Conservation (phyloP, 92 coral and sea anemone species). For the Paragorgia papillata region DNA sequence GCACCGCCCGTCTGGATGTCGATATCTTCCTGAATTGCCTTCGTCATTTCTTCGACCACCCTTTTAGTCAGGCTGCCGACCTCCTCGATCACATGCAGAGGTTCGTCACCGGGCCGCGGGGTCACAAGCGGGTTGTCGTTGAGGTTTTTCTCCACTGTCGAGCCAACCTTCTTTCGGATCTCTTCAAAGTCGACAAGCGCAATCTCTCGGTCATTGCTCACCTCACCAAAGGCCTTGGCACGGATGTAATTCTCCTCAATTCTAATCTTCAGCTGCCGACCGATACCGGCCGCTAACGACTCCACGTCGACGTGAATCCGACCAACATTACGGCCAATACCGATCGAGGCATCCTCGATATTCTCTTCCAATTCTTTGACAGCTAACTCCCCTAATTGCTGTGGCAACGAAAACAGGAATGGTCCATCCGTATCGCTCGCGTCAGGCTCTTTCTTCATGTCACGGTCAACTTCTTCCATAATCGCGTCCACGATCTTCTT, state of each 20-base stretch:
- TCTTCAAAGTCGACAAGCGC: slow-evolving; percentile 26
- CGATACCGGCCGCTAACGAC: slow-evolving; percentile 22
- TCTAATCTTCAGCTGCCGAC: slow-evolving; percentile 28
- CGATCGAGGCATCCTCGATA: slow-evolving; percentile 30
- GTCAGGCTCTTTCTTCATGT: slow-evolving; percentile 22
- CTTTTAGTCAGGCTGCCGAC: slow-evolving; percentile 23
- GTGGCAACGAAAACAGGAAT: slow-evolving; percentile 27
- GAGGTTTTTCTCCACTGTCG: slow-evolving; percentile 38
- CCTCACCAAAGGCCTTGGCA: slow-evolving; percentile 25
- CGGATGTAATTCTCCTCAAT: slow-evolving; percentile 26
- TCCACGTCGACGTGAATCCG: slow-evolving; percentile 36
- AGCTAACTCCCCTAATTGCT: slow-evolving; percentile 20
- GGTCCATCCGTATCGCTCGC: background rate
- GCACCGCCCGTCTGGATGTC: slow-evolving; percentile 32
- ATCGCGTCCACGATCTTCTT: slow-evolving; percentile 28
- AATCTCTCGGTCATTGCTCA: slow-evolving; percentile 15
- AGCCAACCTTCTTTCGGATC: slow-evolving; percentile 27
- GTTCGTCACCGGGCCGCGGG: slow-evolving; percentile 64
- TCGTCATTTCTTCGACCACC: slow-evolving; percentile 37
- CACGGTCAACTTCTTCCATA: slow-evolving; percentile 31
- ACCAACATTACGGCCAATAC: slow-evolving; percentile 16
- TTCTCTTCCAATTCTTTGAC: slow-evolving; percentile 8
- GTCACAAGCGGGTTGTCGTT: slow-evolving; percentile 51
- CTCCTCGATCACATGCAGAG: slow-evolving; percentile 34
- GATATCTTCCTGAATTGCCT: slow-evolving; percentile 38